These are phyloP conservation scores for Pseudorhombus dupliciocellatus DNA, from an alignment of 2,113 vertebrate genomes.

Conservation along the genomic window DNA sequence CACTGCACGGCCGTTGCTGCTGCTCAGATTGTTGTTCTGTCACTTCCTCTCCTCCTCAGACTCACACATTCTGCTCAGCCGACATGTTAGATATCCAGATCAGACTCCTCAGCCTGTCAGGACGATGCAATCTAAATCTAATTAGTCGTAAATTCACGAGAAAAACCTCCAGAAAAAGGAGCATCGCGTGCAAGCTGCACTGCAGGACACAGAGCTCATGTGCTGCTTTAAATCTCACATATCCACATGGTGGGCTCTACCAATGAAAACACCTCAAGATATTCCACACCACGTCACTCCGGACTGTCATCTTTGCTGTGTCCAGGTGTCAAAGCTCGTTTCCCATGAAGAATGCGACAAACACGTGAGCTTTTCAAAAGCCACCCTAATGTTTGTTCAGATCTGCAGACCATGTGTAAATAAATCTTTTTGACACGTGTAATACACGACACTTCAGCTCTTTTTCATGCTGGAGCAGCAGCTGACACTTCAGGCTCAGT, in stretches of 20 bases:
- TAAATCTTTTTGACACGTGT: background rate
- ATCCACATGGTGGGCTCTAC: background rate
- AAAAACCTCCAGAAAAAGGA: background rate
- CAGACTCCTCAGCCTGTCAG: background rate
- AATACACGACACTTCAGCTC: background rate
- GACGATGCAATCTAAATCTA: background rate
- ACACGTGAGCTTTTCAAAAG: too few relatives aligned
- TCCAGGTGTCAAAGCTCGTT: too few relatives aligned
- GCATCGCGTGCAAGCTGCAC: background rate
- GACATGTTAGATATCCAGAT: constrained; percentile 11
- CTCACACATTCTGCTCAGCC: constrained; percentile 18
- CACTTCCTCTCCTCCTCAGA: constrained; percentile 17
- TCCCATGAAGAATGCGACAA: too few relatives aligned
- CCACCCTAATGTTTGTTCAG: too few relatives aligned
- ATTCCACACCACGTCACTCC: too few relatives aligned
- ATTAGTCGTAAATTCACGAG: background rate
- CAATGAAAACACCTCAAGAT: too few relatives aligned
- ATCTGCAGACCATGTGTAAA: background rate
- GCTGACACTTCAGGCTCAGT: background rate
- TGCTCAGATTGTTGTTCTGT: constrained; percentile 32
- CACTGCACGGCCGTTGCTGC: background rate
- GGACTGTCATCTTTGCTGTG: too few relatives aligned
- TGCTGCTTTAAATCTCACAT: constrained; percentile 47
- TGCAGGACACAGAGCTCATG: constrained; percentile 8
- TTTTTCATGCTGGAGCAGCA: background rate